Evolutionary conservation across 2,888 invertebrate species (phyloP), one percentile per base, ranked within the genome.

Genomic region (Nymphalis c-album): DNA sequence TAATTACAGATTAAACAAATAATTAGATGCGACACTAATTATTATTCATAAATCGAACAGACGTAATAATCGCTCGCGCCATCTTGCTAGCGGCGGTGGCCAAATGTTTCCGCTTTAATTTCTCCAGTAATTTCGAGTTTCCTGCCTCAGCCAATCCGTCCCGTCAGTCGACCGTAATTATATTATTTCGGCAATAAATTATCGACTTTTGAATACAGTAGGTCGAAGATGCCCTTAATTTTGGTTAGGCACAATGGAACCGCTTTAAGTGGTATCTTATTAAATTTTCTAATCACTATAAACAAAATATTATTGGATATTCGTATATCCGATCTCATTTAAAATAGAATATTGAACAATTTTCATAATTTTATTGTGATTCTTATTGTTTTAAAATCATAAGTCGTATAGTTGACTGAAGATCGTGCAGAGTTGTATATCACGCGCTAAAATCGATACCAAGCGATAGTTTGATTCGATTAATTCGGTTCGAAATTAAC

Each of bases 71-170:
- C 84, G 80, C 71, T 73, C 78, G 84, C 91, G 86, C 92, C 92
- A 92, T 92, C 91, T 91, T 91, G 91, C 92, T 85, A 87, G 91
- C 91, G 91, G 91, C 89, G 84, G 83, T 82, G 84, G 85, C 90
- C 92, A 91, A 92, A 91, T 92, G 92, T 91, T 92, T 91, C 92
- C 92, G 90, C 90, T 92, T 92, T 92, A 92, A 92, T 92, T 92
- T 92, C 92, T 92, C 87, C 57, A 82, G 86, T 92, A 92, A 92
- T 92, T 91, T 90, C 90, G 85, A 83, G 85, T 87, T 91, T 91
- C 92, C 92, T 90, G 87, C 84, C 85, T 80, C 83, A 86, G 84
- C 88, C 91, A 91, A 91, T 91, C 91, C 90, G 86, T 90, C 90
- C 88, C 87, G 88, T 87, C 91, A 88, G 88, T 80, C 85, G 84